Conservation (phyloP, 2,797 vertebrate genomes). For the Poeciliopsis turneri region DNA sequence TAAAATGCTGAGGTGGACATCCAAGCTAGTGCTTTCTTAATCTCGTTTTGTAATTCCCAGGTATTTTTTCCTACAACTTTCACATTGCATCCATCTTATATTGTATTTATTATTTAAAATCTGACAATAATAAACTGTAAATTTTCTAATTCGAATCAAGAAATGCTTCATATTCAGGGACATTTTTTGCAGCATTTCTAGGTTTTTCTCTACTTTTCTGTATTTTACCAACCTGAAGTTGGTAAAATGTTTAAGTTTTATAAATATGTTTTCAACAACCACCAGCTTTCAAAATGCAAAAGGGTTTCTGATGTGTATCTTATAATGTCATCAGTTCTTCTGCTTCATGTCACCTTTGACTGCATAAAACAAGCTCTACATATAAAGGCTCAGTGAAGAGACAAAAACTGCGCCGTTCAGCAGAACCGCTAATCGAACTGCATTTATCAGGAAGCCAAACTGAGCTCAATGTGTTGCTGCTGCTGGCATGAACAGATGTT, state of each 20-base stretch:
- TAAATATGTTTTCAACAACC: not conserved
- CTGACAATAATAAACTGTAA: too few relatives aligned
- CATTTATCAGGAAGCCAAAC: not conserved
- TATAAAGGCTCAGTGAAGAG: not conserved
- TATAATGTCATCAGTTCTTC: not conserved
- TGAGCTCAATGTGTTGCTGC: conserved; percentile 4
- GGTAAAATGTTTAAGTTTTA: not conserved
- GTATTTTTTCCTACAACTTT: not conserved
- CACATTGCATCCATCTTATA: too few relatives aligned
- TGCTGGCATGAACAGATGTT: conserved; percentile 27
- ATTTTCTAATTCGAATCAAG: not conserved
- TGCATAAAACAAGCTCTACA: not conserved
- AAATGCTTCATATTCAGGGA: not conserved
- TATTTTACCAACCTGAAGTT: too few relatives aligned
- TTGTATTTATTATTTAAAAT: not conserved
- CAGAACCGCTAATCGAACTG: not conserved
- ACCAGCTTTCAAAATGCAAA: too few relatives aligned
- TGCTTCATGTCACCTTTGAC: not conserved
- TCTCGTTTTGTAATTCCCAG: not conserved
- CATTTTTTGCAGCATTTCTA: too few relatives aligned
- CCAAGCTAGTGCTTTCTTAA: not conserved
- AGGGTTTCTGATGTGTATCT: not conserved
- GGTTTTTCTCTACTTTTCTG: not conserved
- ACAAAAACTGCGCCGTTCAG: not conserved
- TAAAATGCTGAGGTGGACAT: too few relatives aligned